Evolutionary conservation across 2,797 vertebrate species (phyloP).

Genomic region (Galaxias olidus): DNA sequence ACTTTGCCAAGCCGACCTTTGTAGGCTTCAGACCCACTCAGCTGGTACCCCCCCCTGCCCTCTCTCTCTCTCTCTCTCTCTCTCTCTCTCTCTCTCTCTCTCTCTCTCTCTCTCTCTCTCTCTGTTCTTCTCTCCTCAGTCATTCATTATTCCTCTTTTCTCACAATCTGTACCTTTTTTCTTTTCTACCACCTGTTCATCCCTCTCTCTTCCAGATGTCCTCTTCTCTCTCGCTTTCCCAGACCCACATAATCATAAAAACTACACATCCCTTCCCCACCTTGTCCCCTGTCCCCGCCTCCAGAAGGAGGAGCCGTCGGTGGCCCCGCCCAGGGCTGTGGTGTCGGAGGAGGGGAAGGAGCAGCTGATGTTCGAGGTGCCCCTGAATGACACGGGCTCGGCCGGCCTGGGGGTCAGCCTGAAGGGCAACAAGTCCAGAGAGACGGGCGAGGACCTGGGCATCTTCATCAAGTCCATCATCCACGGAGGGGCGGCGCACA

Average conservation of each 20-base stretch:
- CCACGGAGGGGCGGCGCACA: slow-evolving; percentile 94
- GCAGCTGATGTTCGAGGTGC: slow-evolving; percentile 94
- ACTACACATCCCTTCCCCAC: background rate
- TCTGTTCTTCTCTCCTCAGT: background rate
- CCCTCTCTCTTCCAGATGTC: too few species aligned
- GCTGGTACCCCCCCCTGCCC: background rate
- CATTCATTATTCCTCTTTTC: background rate
- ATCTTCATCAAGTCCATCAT: slow-evolving; percentile 99
- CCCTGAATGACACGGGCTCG: slow-evolving; percentile 93
- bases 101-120: background rate
- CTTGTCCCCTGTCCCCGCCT: slow-evolving; percentile 20
- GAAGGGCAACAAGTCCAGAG: slow-evolving; percentile 96
- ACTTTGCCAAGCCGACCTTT: background rate
- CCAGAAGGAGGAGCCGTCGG: slow-evolving; percentile 84
- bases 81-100: background rate
- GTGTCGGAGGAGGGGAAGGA: slow-evolving; percentile 83
- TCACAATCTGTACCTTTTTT: background rate
- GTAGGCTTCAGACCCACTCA: too few species aligned
- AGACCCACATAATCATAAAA: too few species aligned
- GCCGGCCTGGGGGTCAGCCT: slow-evolving; percentile 95
- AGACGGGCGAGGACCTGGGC: slow-evolving; percentile 92
- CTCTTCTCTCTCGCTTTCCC: too few species aligned
- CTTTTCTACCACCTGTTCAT: too few species aligned
- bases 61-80: background rate
- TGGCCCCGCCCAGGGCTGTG: slow-evolving; percentile 24